phyloP scores from a whole-genome alignment of 2,113 vertebrate species.

The Jacana jacana region DNA sequence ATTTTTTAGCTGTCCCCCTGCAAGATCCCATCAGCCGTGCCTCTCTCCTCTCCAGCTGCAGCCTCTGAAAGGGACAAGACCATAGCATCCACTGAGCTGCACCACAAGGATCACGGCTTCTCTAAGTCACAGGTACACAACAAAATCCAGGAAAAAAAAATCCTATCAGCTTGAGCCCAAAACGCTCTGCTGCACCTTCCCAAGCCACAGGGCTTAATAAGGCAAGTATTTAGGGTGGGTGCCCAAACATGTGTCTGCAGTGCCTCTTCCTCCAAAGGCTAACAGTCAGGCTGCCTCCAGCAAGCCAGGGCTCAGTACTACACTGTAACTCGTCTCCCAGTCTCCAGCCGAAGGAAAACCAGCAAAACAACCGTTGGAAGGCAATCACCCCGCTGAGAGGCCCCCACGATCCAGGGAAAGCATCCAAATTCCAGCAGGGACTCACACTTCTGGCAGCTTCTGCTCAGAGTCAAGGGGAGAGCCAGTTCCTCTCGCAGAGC shows the following conservation, averaged over 20 bases:
- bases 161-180: background rate
- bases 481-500: background rate
- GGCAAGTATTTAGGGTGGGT: background rate
- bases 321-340: background rate
- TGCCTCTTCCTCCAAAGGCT: background rate
- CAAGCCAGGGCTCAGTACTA: background rate
- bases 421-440: background rate
- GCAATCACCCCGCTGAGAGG: rapidly evolving
- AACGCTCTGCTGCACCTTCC: background rate
- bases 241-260: background rate
- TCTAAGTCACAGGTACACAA: background rate
- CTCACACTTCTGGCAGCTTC: background rate
- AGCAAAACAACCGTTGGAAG: background rate
- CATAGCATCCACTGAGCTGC: background rate
- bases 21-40: background rate
- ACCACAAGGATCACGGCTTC: background rate
- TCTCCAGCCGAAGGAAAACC: background rate
- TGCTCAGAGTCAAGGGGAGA: background rate
- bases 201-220: background rate
- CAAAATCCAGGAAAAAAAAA: background rate
- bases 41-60: background rate
- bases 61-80: background rate
- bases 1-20: background rate
- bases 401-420: background rate
- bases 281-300: background rate